Evolutionary conservation across 2,888 invertebrate genomes (phyloP).

Genomic region (Pomacea canaliculata): DNA sequence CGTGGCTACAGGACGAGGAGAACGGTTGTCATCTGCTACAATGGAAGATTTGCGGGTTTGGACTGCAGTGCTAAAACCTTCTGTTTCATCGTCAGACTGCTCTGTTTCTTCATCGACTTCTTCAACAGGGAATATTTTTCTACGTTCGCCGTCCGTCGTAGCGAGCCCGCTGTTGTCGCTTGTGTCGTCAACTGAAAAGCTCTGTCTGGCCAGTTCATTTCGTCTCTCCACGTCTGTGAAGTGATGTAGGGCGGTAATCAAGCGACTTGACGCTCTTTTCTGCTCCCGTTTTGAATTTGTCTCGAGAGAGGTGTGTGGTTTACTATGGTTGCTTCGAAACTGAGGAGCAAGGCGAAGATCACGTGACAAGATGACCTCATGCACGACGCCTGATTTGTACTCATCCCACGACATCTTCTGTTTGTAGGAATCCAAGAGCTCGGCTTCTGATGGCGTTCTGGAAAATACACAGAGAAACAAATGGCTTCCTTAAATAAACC

Average conservation of each 20-base stretch:
- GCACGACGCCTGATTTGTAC: slow-evolving; percentile 40
- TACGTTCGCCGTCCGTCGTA: neutral
- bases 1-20: neutral
- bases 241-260: neutral
- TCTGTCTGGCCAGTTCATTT: neutral
- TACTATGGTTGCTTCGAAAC: neutral
- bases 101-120: neutral
- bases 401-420: slow-evolving; percentile 47
- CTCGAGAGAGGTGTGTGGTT: neutral
- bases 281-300: neutral
- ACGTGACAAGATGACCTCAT: slow-evolving; percentile 11
- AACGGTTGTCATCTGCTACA: too few species aligned
- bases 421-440: slow-evolving; percentile 46
- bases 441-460: slow-evolving; percentile 49
- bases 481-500: too few species aligned
- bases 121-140: neutral
- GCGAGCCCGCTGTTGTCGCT: neutral
- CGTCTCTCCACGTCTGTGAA: neutral
- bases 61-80: neutral
- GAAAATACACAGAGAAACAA: slow-evolving; percentile 3
- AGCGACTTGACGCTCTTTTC: neutral
- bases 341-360: slow-evolving; percentile 10
- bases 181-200: neutral
- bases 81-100: neutral
- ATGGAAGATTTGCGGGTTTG: too few species aligned